Conservation (phyloP, 2,113 vertebrate genomes). For the Nothobranchius furzeri region DNA sequence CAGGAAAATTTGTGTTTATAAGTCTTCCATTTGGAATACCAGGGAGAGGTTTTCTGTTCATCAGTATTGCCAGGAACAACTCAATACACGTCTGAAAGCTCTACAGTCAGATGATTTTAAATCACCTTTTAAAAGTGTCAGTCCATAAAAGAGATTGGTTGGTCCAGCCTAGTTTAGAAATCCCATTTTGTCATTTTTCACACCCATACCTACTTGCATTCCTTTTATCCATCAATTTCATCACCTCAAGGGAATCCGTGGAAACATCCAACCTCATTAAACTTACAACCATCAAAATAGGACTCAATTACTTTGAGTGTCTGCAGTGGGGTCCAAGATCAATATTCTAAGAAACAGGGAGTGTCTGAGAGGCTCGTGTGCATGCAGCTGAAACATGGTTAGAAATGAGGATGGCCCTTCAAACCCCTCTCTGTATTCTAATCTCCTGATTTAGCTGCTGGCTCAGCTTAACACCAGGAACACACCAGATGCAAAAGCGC, state of each 20-base stretch:
- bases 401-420: conserved; percentile 1
- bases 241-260: conserved; percentile 32
- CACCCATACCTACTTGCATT: neutral
- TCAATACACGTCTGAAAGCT: neutral
- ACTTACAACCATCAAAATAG: conserved; percentile 69
- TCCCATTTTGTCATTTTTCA: neutral
- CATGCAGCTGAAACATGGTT: neutral
- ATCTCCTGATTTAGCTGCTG: conserved; percentile 11
- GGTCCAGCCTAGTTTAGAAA: conserved; percentile 13
- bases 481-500: no score
- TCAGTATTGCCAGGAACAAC: neutral
- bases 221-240: conserved; percentile 15
- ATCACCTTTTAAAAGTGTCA: neutral
- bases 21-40: no score
- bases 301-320: conserved; percentile 60
- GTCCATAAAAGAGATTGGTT: conserved; percentile 10
- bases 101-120: conserved; percentile 15
- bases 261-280: conserved; percentile 66
- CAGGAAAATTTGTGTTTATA: no score
- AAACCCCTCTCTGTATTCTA: neutral
- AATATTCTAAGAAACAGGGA: conserved; percentile 43
- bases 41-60: neutral
- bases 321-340: conserved; percentile 63
- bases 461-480: neutral
- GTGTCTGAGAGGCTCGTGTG: conserved; percentile 23